Evolutionary conservation across 2,888 invertebrate genomes (phyloP), one percentile per base, ranked within the genome.

Genomic region (Agrochola macilenta): DNA sequence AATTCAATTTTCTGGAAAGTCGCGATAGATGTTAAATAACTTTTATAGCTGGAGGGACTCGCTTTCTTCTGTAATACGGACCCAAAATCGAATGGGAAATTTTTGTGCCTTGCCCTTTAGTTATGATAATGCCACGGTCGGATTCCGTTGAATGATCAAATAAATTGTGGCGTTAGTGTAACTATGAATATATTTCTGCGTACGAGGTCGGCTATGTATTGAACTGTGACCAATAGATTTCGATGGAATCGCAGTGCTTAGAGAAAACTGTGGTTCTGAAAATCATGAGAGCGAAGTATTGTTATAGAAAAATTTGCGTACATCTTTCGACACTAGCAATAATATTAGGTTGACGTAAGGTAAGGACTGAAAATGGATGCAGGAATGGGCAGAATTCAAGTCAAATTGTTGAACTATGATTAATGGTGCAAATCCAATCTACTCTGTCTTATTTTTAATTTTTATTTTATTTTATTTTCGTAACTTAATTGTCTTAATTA

Each of bases 71-170:
- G 76, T 85, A 80, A 73, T 78, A 75, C 30, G 83, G 69, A 80
- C 87, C 87, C 78, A 11, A 87, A 80, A 76, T 78, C 78, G 76
- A 81, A 83, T 83, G 68, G 80, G 80, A 71, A 65, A 76, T 83
- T 91, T 92, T 91, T 91, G 90, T 92, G 91, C 89, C 88, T 90
- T 85, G 78, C 87, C 89, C 89, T 93, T 81, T 91, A 92, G 93
- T 91, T 93, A 93, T 93, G 93, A 89, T 93, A 93, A 93, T 93
- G 81, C 83, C 81, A 89, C 78, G 86, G 78, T 81, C 78, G 92
- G 89, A 90, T 88, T 89, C 87, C 82, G 88, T 80, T 79, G 88
- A 86, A 87, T 83, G 83, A 80, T 78, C 80, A 82, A 90, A 92
- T 93, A 92, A 90, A 93, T 93, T 91, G 91, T 86, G 90, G 89